Conservation (phyloP, 2,113 vertebrate species). For the Microtus oregoni region DNA sequence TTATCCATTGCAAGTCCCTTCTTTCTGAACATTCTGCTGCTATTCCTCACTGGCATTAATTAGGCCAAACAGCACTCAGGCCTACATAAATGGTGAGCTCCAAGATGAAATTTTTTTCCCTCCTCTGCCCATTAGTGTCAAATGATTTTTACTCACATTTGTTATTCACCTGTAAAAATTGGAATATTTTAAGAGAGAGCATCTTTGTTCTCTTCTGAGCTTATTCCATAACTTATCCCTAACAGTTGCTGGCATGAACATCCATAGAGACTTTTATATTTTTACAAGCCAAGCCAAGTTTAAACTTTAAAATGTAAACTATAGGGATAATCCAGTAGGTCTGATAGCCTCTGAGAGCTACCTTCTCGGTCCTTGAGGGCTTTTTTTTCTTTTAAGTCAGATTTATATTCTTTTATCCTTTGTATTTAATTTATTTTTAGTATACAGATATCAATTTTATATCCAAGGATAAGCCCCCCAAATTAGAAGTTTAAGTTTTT, state of each 20-base stretch:
- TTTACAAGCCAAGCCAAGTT: conserved; percentile 26
- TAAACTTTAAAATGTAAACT: conserved; percentile 36
- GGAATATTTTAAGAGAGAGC: not conserved
- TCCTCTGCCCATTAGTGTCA: not conserved
- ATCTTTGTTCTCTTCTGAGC: not conserved
- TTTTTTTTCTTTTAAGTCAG: not conserved
- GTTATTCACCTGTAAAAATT: not conserved
- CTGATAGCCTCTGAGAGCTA: conserved; percentile 8
- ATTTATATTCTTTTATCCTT: not conserved
- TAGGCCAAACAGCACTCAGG: not conserved
- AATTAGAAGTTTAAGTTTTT: not conserved
- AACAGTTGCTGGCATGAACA: not conserved
- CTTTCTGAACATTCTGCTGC: not conserved
- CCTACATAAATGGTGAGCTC: not conserved
- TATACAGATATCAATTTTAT: not conserved
- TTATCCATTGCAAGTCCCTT: not conserved
- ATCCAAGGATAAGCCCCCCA: not conserved
- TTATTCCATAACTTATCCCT: not conserved
- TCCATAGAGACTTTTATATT: not conserved
- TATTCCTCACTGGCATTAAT: not conserved
- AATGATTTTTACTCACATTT: not conserved
- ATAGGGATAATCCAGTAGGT: rapidly evolving
- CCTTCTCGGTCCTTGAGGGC: not conserved
- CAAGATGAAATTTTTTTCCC: not conserved
- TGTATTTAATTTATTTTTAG: not conserved